These are phyloP conservation scores for Sebastes paucispinis DNA, from an alignment of 2,797 vertebrate genomes.

Conservation along the genomic window DNA sequence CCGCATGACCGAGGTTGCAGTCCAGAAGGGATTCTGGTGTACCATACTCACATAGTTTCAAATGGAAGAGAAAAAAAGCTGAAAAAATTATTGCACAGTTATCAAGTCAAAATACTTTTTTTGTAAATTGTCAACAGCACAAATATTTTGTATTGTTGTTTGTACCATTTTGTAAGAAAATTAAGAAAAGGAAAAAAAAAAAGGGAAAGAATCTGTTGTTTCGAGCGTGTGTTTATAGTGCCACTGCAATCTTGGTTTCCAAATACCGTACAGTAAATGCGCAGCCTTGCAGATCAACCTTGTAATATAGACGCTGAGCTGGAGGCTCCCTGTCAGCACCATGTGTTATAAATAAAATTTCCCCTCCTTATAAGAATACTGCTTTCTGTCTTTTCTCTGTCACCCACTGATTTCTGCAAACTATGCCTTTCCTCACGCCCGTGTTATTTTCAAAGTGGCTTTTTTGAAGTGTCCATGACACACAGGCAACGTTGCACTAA, in stretches of 20 bases:
- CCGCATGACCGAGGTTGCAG: constrained; percentile 88
- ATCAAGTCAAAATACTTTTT: constrained; percentile 83
- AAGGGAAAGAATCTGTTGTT: constrained; percentile 83
- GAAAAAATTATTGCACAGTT: constrained; percentile 82
- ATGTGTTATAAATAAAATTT: constrained; percentile 93
- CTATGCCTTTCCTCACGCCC: not conserved
- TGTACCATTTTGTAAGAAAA: constrained; percentile 98
- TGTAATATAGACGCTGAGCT: constrained; percentile 87
- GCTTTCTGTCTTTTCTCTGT: constrained; percentile 62
- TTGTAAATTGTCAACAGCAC: constrained; percentile 98
- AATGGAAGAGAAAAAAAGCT: constrained; percentile 52
- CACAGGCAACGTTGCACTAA: not conserved
- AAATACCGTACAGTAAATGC: constrained; percentile 83
- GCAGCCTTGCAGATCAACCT: constrained; percentile 87
- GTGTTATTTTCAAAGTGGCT: not conserved
- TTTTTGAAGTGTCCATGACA: not conserved
- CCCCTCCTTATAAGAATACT: constrained; percentile 83
- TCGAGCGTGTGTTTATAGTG: constrained; percentile 91
- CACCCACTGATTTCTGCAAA: constrained; percentile 17
- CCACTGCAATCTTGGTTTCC: constrained; percentile 88
- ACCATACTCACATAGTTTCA: constrained; percentile 79
- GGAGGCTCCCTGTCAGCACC: constrained; percentile 83
- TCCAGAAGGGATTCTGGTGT: constrained; percentile 82
- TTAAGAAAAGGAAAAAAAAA: constrained; percentile 65
- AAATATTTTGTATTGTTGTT: constrained; percentile 99